These are phyloP conservation scores for Vulpes ferrilata DNA, from an alignment of 2,113 vertebrate species.

Conservation along the genomic window DNA sequence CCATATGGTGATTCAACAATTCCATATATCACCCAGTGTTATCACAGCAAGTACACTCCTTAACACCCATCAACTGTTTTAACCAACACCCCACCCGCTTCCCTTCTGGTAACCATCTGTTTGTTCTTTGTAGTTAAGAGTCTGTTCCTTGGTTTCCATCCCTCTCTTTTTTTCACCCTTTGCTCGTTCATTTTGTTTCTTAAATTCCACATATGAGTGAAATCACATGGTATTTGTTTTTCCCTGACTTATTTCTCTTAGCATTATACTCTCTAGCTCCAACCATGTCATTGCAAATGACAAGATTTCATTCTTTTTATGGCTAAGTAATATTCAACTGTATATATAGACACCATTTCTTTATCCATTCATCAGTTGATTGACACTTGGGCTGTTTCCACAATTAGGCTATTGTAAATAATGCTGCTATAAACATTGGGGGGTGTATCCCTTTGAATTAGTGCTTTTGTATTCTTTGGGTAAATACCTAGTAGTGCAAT, in stretches of 20 bases:
- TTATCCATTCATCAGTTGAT: background rate
- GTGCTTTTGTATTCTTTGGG: background rate
- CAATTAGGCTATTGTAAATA: background rate
- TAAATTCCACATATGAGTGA: background rate
- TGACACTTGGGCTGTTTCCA: background rate
- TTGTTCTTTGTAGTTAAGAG: background rate
- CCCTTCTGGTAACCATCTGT: background rate
- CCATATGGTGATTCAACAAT: background rate
- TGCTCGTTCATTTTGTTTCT: background rate
- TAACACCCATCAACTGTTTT: background rate
- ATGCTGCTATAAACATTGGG: background rate
- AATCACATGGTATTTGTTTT: background rate
- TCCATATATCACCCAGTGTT: background rate
- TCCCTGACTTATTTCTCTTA: background rate
- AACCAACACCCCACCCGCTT: background rate
- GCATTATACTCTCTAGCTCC: background rate
- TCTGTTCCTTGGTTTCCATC: background rate
- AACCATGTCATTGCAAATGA: background rate
- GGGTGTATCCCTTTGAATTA: background rate
- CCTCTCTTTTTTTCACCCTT: background rate
- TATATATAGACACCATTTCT: background rate
- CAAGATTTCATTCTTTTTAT: background rate
- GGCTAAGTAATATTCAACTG: background rate
- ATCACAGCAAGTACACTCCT: background rate
- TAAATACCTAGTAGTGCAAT: background rate